These are phyloP conservation scores for Alca torda DNA, from an alignment of 2,797 vertebrate species.

Conservation along the genomic window DNA sequence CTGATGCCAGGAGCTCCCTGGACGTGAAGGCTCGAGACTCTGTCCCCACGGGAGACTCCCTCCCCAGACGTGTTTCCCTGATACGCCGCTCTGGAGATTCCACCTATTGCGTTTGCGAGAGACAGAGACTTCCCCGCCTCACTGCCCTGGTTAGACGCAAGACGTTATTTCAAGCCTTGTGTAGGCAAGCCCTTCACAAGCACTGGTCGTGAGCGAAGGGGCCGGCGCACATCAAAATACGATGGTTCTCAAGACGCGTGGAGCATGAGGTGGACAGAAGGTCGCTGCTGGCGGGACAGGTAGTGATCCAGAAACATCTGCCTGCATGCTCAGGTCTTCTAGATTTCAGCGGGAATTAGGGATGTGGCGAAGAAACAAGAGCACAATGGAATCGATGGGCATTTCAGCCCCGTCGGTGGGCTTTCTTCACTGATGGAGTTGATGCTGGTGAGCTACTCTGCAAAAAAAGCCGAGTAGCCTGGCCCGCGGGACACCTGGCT, in stretches of 20 bases:
- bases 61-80: background rate
- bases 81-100: background rate
- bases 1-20: background rate
- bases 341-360: background rate
- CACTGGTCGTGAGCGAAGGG: background rate
- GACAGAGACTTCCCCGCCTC: background rate
- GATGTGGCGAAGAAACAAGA: background rate
- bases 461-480: background rate
- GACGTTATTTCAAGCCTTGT: background rate
- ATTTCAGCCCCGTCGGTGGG: background rate
- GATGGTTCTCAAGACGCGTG: background rate
- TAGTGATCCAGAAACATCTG: background rate
- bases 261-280: background rate
- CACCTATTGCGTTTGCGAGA: fast-evolving
- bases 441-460: fast-evolving
- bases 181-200: background rate
- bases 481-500: background rate
- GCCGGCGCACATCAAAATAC: fast-evolving
- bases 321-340: fast-evolving
- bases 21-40: background rate
- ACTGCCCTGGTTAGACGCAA: background rate
- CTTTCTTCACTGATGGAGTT: background rate
- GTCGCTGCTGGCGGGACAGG: background rate
- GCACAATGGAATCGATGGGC: too few species aligned
- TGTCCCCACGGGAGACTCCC: background rate